Base-by-base conservation (phyloP, 2,113 vertebrate species). In the Rutilus rutilus region DNA sequence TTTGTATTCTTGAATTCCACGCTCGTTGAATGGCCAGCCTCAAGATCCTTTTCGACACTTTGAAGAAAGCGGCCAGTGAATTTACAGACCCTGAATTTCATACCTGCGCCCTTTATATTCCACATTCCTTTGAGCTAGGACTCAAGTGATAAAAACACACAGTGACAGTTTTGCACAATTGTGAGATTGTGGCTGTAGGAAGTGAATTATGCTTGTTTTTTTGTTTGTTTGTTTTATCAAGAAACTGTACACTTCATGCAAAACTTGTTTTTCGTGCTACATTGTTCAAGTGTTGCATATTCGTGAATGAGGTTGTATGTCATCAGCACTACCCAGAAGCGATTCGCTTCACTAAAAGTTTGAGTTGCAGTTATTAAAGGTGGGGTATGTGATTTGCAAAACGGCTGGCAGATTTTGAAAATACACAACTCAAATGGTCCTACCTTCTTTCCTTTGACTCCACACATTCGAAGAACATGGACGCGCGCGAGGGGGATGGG, bases 161-260 rank as follows among this genome's bases (percentile, higher is more conserved):
- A 65, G 59, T 19, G 59, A 62, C 33, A 65, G 78, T 81, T 81
- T 81, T 64, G 39, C 78, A 64, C 78, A 80, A 30, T 64, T 80
- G 60, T 82, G 62, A 67, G n/a, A 33, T 30, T 23, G 15, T 33
- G 19, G 64, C 64, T 67, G 64, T 52, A 82, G 45, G 25, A 82
- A 69, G 11, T 82, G 5, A 52, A 69, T 52, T 33, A 82, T 12
- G 21, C 19, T 36, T 50, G 62, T 74, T 45, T 73, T 30, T 1
- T 74, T 45, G 45, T 30, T 1, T 30, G 27, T 30, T 30, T 30
- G 1, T 30, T 30, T 74, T 74, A 23, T 69, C 17, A 42, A 59
- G 19, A 36, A 39, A 60, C 14, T n/a, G 21, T 23, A 17, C 21
- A n/a, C 25, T 25, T 42, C 11, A 74, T 25, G 42, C 42, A 74